Evolutionary conservation across 2,797 vertebrate species (phyloP).

Genomic region (Pogoniulus pusillus): DNA sequence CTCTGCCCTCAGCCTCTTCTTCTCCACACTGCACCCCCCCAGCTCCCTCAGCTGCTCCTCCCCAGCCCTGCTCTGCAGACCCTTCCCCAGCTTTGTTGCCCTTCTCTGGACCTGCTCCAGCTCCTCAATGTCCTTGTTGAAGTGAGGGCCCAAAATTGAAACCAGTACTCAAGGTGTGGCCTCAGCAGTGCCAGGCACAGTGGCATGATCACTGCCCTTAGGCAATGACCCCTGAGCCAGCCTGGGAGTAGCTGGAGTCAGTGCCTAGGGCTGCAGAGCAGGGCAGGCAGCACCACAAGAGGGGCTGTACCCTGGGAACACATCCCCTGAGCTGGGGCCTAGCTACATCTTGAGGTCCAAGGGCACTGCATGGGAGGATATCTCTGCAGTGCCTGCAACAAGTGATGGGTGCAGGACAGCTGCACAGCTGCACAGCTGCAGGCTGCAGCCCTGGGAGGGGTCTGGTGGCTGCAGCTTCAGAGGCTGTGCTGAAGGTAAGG

Average conservation of each 20-base stretch:
- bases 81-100: no score
- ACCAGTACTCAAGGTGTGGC: no score
- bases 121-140: no score
- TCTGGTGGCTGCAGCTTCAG: neutral
- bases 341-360: fast-evolving
- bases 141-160: no score
- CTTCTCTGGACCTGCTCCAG: no score
- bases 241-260: neutral
- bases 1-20: no score
- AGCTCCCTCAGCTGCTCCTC: no score
- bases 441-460: neutral
- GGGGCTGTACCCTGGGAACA: neutral
- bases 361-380: neutral
- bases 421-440: neutral
- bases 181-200: no score
- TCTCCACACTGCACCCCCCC: no score
- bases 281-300: fast-evolving
- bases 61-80: no score
- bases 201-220: no score
- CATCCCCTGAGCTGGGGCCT: neutral
- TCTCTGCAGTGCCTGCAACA: fast-evolving
- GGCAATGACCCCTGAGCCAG: neutral
- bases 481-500: neutral
- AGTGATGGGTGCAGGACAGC: neutral
- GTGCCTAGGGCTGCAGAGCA: neutral